Evolutionary conservation across 2,888 invertebrate species (phyloP), one percentile per base, ranked within the genome.

Genomic region (Dilophus febrilis): DNA sequence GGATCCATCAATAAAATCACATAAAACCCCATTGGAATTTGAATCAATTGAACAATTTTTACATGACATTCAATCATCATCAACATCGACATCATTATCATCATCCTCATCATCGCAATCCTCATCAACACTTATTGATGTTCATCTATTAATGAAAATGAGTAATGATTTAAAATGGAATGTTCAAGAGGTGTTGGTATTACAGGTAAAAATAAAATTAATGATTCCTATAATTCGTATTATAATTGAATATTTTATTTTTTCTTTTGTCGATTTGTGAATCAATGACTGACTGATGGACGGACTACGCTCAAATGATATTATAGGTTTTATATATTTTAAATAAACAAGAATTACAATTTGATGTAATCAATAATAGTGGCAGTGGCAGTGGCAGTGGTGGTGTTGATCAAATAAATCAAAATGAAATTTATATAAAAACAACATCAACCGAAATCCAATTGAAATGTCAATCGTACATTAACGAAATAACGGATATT

Each of bases 151-250:
- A 35, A 52, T 58, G 38, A 53, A 56, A 13, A 52, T 63, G 47
- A 57, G 59, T 43, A 47, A 47, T 19, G 60, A 60, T 47, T 63
- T 63, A 44, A 51, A 53, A n/a, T 56, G 59, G 45, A 56, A 61
- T 41, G 58, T 55, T 48, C 58, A 63, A 29, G 50, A 57, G 48
- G 52, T 59, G 44, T 47, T 63, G 4, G 51, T 61, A 11, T 51
- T 54, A 6, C 63, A 63, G 46, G 55, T 56, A 35, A 34, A 12
- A n/a, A n/a, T n/a, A n/a, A n/a, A n/a, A n/a, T n/a, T n/a, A n/a
- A n/a, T n/a, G n/a, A n/a, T n/a, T n/a, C n/a, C n/a, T n/a, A n/a
- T n/a, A n/a, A n/a, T n/a, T 22, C 8, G 8, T 22, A 22, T 22
- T 22, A 22, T 22, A 22, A 22, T 22, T 22, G 22, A 22, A 22